Conservation (phyloP, 35 echinoderm and acorn worm genomes). For the Heliocidaris erythrogramma region DNA sequence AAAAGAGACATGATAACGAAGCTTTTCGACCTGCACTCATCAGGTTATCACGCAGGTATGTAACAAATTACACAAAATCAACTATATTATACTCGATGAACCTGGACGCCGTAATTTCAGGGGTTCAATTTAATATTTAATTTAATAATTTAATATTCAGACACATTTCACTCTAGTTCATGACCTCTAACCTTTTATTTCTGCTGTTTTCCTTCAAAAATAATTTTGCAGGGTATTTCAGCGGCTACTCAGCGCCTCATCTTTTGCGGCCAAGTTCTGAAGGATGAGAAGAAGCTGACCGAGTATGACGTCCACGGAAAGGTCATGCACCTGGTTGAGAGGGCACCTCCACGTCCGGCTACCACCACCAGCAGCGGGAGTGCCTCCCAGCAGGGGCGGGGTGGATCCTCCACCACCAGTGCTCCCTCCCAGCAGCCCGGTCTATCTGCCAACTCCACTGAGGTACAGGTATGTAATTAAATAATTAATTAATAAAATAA, state of each 20-base stretch:
- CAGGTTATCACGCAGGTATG: too few species aligned
- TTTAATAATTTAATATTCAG: too few species aligned
- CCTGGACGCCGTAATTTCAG: too few species aligned
- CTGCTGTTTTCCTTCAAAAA: not conserved
- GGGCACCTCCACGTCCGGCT: slow-evolving; percentile 69
- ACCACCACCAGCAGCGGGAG: slow-evolving; percentile 38
- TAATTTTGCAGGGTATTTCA: slow-evolving; percentile 65
- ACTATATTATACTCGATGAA: too few species aligned
- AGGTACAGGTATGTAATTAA: not conserved
- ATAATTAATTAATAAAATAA: not conserved
- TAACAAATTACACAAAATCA: too few species aligned
- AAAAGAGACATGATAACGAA: too few species aligned
- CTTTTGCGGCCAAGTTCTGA: slow-evolving; percentile 81
- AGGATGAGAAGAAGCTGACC: slow-evolving; percentile 86
- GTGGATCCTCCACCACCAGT: not conserved
- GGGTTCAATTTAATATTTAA: too few species aligned
- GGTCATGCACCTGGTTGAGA: slow-evolving; percentile 91
- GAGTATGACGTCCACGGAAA: slow-evolving; percentile 91
- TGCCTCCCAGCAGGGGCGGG: not conserved
- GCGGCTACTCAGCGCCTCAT: slow-evolving; percentile 84
- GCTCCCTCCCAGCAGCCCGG: slow-evolving; percentile 1
- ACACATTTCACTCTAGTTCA: too few species aligned
- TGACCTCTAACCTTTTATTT: not conserved
- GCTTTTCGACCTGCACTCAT: too few species aligned
- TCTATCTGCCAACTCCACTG: slow-evolving; percentile 17